phyloP scores from a whole-genome alignment of 2,113 vertebrate genomes.

The Morone chrysops region DNA sequence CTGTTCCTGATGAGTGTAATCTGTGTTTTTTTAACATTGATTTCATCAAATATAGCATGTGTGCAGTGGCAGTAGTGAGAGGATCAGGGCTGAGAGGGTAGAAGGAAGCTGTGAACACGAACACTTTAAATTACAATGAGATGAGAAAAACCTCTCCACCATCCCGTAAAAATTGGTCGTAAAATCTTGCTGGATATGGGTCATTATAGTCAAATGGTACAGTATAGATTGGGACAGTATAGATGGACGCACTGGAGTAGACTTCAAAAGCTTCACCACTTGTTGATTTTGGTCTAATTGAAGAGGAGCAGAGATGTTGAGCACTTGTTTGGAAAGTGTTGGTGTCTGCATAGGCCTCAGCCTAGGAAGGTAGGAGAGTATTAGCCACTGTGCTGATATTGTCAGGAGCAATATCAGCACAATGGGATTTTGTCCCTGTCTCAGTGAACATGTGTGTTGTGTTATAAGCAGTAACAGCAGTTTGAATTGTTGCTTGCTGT shows the following conservation, averaged over 20 bases:
- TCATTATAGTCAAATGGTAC: not conserved
- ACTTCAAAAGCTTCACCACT: constrained; percentile 28
- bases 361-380: not conserved
- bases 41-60: constrained; percentile 13
- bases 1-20: not conserved
- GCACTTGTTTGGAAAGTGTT: constrained; percentile 17
- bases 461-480: not conserved
- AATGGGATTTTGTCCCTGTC: not conserved
- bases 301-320: constrained; percentile 16
- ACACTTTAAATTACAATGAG: not conserved
- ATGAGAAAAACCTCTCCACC: not conserved
- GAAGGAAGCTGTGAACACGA: constrained; percentile 11
- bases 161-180: not conserved
- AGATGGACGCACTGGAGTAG: constrained; percentile 15
- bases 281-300: constrained; percentile 16
- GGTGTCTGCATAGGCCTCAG: constrained; percentile 1
- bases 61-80: not conserved
- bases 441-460: not conserved
- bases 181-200: not conserved
- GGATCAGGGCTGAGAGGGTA: not conserved
- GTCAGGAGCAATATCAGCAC: not conserved
- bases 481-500: not conserved
- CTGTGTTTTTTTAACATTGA: not conserved
- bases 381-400: not conserved
- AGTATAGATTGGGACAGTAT: not conserved